Base-by-base conservation (phyloP, 92 coral and sea anemone genomes). In the Chrysogorgia sp. region DNA sequence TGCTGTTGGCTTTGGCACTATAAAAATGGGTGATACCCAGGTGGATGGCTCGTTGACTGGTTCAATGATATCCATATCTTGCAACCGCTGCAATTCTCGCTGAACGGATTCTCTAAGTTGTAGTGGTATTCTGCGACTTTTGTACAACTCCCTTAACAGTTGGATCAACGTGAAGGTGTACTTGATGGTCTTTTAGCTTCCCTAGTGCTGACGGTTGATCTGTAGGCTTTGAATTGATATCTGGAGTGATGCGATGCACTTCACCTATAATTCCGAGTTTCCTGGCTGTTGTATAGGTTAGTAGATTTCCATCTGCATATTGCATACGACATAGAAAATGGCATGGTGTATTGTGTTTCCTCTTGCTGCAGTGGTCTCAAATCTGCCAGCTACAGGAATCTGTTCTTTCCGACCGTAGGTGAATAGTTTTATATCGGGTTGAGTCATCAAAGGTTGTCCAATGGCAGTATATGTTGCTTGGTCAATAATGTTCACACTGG, bases 1-100 rank as follows among this genome's bases (percentile, higher is more conserved):
- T 65, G 56, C 56, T 26, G 34, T 76, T 65, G 19, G n/a, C 56
- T 58, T 76, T 24, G 81, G 69, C 37, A 65, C 69, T 21, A 65
- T 34, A 57, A 76, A 58, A 35, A 76, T 76, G 52, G 81, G 77
- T 13, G 77, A 48, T 21, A 71, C 63, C 77, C 77, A 71, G 62
- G 57, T 49, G 65, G 69, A 20, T 17, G 69, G 81, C 47, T 32
- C 81, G 56, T 76, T 53, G 33, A 57, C 81, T 20, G 69, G 35
- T 60, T 76, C 43, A 29, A 59, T 76, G 25, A 76, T 34, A 43
- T 40, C 70, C 21, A 55, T 20, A 5, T 60, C 21, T 58, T 58
- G 53, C 26, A 76, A 45, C 14, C 53, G 15, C 40, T 31, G 37
- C 28, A 76, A 50, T 21, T 59, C 81, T 57, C 60, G 40, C 28